Evolutionary conservation across 2,113 vertebrate species (phyloP).

Genomic region (Platichthys stellatus): DNA sequence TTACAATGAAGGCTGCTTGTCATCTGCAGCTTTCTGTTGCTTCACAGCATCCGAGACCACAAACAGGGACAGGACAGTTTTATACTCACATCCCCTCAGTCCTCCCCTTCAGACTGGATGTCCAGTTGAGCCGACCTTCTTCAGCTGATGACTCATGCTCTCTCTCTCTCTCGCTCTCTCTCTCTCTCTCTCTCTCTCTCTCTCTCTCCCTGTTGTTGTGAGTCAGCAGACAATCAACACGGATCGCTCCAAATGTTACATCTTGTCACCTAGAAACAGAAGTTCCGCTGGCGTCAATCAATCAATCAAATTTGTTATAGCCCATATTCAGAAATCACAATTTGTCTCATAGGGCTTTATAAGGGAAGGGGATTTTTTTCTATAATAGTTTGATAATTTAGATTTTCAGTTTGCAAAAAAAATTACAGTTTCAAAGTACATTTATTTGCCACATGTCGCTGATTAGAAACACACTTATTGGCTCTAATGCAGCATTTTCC

Average conservation of each 20-base stretch:
- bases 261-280: constrained; percentile 41
- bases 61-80: background rate
- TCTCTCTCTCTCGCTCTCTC: constrained; percentile 22
- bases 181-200: constrained; percentile 12
- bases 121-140: constrained; percentile 62
- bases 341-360: too few species aligned
- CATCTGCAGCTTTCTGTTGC: constrained; percentile 30
- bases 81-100: background rate
- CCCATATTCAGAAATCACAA: too few species aligned
- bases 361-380: background rate
- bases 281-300: background rate
- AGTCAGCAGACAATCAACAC: constrained; percentile 67
- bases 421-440: background rate
- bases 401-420: background rate
- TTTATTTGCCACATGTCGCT: too few species aligned
- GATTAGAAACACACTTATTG: too few species aligned
- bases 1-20: constrained; percentile 45
- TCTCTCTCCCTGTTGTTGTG: constrained; percentile 47
- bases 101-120: constrained; percentile 10
- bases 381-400: background rate
- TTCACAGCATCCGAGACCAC: constrained; percentile 36
- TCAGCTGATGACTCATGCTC: constrained; percentile 61
- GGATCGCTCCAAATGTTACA: constrained; percentile 59
- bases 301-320: too few species aligned
- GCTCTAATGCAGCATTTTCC: too few species aligned